Conservation (phyloP, 1,140 invertebrate species). For the Potamilus streckersoni region DNA sequence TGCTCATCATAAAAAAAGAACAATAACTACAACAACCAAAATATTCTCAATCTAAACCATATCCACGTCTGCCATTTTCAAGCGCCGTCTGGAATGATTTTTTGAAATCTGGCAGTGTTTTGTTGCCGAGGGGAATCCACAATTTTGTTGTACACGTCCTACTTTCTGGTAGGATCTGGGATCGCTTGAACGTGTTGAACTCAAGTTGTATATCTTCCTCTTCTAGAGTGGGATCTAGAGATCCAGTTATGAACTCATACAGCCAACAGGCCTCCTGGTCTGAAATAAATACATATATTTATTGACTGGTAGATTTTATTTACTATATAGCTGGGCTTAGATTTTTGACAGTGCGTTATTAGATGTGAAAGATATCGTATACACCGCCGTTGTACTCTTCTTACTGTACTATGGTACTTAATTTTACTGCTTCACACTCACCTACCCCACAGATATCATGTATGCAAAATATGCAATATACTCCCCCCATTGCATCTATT, state of each 20-base stretch:
- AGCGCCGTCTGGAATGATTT: conserved; percentile 5
- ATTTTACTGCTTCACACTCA: not conserved
- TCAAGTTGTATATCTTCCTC: conserved; percentile 7
- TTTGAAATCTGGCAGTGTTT: conserved; percentile 6
- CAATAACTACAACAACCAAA: not conserved
- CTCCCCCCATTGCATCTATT: no score
- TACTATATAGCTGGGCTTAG: not conserved
- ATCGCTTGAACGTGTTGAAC: conserved; percentile 6
- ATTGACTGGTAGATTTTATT: not conserved
- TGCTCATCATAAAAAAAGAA: no score
- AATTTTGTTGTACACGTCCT: conserved; percentile 12
- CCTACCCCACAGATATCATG: no score
- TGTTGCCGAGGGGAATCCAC: conserved; percentile 14
- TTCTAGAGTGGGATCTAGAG: conserved; percentile 12
- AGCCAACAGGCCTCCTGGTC: conserved; percentile 9
- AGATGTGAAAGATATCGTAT: not conserved
- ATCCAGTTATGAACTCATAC: conserved; percentile 19
- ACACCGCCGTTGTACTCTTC: not conserved
- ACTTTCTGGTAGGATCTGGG: conserved; percentile 4
- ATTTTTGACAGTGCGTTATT: not conserved
- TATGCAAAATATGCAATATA: no score
- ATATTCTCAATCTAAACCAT: conserved; percentile 5
- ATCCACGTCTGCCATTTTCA: conserved; percentile 13
- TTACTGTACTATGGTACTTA: not conserved
- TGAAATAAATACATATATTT: not conserved